Percentiles rank a stretch among this genome's conserved stretches.
Evolutionary conservation across 2,113 vertebrate species (phyloP).

Genomic region (Chloropsis cyanopogon): DNA sequence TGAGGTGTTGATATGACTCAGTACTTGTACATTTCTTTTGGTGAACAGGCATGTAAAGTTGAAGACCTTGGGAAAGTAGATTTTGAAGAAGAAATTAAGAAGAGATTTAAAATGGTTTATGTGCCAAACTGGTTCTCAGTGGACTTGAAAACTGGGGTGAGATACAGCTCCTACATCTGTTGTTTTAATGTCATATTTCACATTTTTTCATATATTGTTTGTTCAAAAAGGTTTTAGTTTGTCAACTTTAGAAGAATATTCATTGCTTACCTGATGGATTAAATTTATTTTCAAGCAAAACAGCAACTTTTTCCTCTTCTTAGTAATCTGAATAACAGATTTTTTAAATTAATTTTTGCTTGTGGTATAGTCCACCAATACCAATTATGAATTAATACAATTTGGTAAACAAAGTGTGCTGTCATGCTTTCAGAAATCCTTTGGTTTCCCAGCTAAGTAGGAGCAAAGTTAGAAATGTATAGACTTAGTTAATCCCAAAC

Average conservation of each 20-base stretch:
- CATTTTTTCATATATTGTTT: neutral
- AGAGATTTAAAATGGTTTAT: constrained; percentile 99
- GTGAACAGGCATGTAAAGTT: constrained; percentile 89
- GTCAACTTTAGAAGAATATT: neutral
- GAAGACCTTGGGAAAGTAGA: constrained; percentile 98
- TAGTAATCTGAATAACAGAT: neutral
- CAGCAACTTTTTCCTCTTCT: neutral
- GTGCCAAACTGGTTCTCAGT: constrained; percentile 99
- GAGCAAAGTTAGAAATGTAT: neutral
- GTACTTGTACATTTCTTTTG: neutral
- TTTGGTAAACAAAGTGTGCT: neutral
- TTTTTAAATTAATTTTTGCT: neutral
- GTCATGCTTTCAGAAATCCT: neutral
- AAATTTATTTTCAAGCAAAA: neutral
- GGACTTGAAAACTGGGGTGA: constrained; percentile 98
- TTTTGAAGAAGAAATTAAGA: constrained; percentile 98
- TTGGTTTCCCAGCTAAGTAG: neutral
- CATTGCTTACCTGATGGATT: neutral
- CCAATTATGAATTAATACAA: neutral
- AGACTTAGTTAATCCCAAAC: neutral
- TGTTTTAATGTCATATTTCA: neutral
- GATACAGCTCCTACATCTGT: neutral
- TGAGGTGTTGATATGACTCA: neutral
- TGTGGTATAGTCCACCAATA: neutral
- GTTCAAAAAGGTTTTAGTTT: neutral